Conservation (phyloP, 2,113 vertebrate species). For the Centropus bengalensis region DNA sequence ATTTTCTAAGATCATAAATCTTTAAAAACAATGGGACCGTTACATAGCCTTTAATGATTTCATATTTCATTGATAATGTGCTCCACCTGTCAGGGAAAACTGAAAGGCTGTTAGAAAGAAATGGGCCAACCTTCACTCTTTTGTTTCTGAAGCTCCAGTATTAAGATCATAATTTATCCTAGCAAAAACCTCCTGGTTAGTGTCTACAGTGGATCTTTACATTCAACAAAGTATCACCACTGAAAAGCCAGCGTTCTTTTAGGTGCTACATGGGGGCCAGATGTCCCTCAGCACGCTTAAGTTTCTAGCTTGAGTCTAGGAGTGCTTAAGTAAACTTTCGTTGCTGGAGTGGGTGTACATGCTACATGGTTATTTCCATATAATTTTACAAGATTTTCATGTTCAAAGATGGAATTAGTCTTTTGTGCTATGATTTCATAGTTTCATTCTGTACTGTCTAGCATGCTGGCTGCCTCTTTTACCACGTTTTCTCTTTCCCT, state of each 20-base stretch:
- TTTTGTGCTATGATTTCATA: not conserved
- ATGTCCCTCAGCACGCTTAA: not conserved
- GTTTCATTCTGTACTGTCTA: not conserved
- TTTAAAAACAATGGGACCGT: not conserved
- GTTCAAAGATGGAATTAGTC: not conserved
- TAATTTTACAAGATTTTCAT: slow-evolving; percentile 5
- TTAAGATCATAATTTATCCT: not conserved
- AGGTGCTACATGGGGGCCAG: not conserved
- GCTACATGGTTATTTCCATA: not conserved
- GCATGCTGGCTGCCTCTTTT: not conserved
- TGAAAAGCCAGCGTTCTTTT: not conserved
- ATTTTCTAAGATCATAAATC: not conserved
- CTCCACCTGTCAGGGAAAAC: not conserved
- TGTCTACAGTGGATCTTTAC: not conserved
- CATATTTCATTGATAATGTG: not conserved
- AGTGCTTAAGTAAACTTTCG: not conserved
- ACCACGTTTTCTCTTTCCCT: slow-evolving; percentile 26
- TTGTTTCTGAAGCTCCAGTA: not conserved
- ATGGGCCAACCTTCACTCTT: not conserved
- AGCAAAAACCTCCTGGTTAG: not conserved
- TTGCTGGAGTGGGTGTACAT: not conserved
- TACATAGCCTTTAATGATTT: not conserved
- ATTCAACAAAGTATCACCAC: accelerated
- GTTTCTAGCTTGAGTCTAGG: not conserved
- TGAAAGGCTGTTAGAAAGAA: not conserved